Conservation (phyloP, 2,797 vertebrate genomes). For the Chaenodraco wilsoni region DNA sequence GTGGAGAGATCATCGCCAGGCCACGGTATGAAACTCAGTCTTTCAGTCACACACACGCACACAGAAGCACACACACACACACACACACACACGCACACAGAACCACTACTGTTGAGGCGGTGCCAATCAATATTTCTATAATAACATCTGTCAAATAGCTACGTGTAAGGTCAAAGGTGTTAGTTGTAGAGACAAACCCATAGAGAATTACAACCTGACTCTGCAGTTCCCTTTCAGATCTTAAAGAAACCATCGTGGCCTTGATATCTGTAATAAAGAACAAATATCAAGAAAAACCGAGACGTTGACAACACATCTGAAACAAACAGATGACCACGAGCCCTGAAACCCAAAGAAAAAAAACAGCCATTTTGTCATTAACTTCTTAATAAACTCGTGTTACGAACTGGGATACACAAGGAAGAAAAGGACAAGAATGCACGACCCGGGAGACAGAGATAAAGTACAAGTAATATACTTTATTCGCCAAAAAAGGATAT, state of each 20-base stretch:
- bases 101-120: not conserved
- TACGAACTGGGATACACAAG: no score
- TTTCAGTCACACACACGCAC: not conserved
- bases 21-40: not conserved
- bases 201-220: not conserved
- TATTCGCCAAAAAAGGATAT: no score
- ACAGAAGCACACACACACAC: not conserved
- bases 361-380: not conserved
- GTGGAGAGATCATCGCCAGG: conserved; percentile 4
- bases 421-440: no score
- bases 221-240: not conserved
- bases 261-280: not conserved
- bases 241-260: not conserved
- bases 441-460: no score
- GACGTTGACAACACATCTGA: not conserved
- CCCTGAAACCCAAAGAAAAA: not conserved
- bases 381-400: not conserved
- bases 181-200: not conserved
- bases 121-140: not conserved
- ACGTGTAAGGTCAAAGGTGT: not conserved
- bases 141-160: not conserved
- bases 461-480: no score
- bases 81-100: not conserved
- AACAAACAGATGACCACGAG: not conserved
- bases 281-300: not conserved